Evolutionary conservation across 1,140 invertebrate species (phyloP).

Genomic region (Zaprionus inermis): DNA sequence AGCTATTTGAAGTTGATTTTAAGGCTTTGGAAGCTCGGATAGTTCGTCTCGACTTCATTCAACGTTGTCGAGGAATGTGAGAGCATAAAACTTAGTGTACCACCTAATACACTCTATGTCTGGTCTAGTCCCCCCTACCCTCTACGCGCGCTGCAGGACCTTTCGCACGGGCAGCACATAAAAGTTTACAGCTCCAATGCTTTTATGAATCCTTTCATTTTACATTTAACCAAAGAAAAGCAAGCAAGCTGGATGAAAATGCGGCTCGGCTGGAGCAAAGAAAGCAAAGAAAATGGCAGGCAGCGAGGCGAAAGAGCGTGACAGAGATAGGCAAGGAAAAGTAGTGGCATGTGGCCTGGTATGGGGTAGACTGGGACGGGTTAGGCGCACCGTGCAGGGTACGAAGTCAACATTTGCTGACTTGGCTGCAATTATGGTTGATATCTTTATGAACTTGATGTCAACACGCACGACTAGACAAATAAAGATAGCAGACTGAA

Average conservation of each 20-base stretch:
- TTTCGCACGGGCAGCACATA: constrained; percentile 18
- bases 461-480: constrained; percentile 38
- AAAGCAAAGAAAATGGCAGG: constrained; percentile 22
- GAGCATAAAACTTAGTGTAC: constrained; percentile 63
- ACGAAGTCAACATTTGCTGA: constrained; percentile 47
- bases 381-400: not conserved
- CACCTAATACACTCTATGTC: constrained; percentile 43
- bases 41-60: constrained; percentile 47
- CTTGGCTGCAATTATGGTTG: constrained; percentile 50
- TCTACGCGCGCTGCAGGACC: not conserved
- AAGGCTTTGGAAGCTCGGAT: not conserved
- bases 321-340: not conserved
- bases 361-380: not conserved
- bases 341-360: not conserved
- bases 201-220: constrained; percentile 69
- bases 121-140: not conserved
- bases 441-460: constrained; percentile 74
- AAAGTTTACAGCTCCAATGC: constrained; percentile 39
- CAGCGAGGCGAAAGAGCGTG: constrained; percentile 15
- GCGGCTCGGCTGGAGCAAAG: constrained; percentile 28
- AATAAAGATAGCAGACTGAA: constrained; percentile 31
- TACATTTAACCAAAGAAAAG: constrained; percentile 57
- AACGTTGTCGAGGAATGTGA: constrained; percentile 48
- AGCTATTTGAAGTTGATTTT: constrained; percentile 8
- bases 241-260: constrained; percentile 53